A percentile compares a stretch with the other conserved stretches of the same genome.
phyloP scores from a whole-genome alignment of 1,140 invertebrate species.

The Atopsyche davidsoni region DNA sequence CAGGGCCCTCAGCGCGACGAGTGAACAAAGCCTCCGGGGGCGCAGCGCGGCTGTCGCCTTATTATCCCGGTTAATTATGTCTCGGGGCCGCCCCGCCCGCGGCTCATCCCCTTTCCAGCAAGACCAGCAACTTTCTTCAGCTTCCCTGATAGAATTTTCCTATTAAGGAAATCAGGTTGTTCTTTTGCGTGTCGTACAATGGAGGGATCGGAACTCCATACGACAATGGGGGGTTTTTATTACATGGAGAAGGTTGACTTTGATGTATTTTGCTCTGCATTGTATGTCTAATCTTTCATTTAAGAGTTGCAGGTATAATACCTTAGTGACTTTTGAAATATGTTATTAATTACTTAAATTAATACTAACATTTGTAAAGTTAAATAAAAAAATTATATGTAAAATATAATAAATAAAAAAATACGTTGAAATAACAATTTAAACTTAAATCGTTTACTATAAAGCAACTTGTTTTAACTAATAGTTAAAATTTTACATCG shows the following conservation, averaged over 20 bases:
- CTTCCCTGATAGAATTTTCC: slow-evolving; percentile 21
- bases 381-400: background rate
- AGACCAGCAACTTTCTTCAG: slow-evolving; percentile 21
- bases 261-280: background rate
- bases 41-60: slow-evolving; percentile 6
- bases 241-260: background rate
- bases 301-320: background rate
- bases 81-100: slow-evolving; percentile 1
- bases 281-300: background rate
- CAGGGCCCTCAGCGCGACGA: background rate
- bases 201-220: slow-evolving; percentile 5
- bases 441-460: background rate
- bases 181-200: background rate
- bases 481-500: no score
- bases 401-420: background rate
- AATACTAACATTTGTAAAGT: background rate
- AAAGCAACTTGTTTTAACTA: no score
- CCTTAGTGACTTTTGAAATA: background rate
- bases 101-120: slow-evolving; percentile 25
- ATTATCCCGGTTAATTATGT: slow-evolving; percentile 24
- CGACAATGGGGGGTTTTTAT: background rate
- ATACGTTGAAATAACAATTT: background rate
- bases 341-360: background rate
- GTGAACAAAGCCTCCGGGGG: background rate
- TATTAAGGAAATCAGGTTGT: slow-evolving; percentile 6